Evolutionary conservation across 2,797 vertebrate genomes (phyloP).

Genomic region (Cuculus canorus): DNA sequence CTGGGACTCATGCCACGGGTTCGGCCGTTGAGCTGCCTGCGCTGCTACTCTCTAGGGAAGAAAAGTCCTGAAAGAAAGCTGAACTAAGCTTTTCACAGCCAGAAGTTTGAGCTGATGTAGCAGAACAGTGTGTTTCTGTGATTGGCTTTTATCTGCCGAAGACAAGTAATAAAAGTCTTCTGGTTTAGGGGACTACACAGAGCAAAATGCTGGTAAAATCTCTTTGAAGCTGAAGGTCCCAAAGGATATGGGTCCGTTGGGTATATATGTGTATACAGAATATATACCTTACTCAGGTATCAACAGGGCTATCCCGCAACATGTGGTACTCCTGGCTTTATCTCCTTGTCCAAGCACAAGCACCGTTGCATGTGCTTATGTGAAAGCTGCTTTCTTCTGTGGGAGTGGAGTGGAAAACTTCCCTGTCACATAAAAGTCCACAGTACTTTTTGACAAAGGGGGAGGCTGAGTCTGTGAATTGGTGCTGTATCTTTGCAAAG

Average conservation of each 20-base stretch:
- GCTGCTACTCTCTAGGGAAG: not conserved
- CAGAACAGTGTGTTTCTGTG: not conserved
- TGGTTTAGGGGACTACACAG: not conserved
- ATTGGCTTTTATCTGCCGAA: not conserved
- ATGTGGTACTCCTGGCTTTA: not conserved
- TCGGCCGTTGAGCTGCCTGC: accelerated
- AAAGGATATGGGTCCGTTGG: not conserved
- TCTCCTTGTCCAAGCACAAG: not conserved
- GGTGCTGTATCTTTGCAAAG: not conserved
- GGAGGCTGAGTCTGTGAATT: accelerated
- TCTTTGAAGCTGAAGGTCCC: not conserved
- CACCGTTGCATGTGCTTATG: accelerated
- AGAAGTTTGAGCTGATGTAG: not conserved
- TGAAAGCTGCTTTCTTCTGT: not conserved
- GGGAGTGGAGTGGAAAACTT: not conserved
- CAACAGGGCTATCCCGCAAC: not conserved
- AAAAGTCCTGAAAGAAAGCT: not conserved
- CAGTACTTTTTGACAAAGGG: not conserved
- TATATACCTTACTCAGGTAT: not conserved
- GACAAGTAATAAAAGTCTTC: not conserved
- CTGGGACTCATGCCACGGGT: not conserved
- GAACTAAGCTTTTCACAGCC: not conserved
- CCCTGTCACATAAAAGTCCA: not conserved
- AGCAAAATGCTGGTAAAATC: not conserved
- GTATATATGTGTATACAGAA: no score